Evolutionary conservation across 2,888 invertebrate genomes (phyloP), one percentile per base, ranked within the genome.

Genomic region (Andricus quercusramuli): DNA sequence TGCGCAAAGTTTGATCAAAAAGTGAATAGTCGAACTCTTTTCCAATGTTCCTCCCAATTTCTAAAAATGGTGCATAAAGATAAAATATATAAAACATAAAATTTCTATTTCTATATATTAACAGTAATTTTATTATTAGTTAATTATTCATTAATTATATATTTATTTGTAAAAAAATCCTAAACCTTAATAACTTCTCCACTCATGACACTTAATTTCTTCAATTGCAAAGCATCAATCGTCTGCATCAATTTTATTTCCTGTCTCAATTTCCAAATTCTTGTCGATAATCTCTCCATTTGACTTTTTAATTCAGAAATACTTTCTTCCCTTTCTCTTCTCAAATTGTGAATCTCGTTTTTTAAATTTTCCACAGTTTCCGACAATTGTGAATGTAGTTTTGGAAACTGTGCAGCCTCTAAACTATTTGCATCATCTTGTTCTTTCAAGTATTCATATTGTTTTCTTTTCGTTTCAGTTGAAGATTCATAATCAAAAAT

Each of bases 1-100:
- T 74, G 94, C 93, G 85, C 96, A 97, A 78, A 96, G 94, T 59
- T 94, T 93, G 0, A 94, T 93, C 80, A 96, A 90, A 85, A 95
- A 95, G 47, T 94, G 88, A n/a, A 96, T 92, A 29, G 94, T 94
- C 82, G 94, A 93, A 8, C 96, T 94, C 88, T 95, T 96, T 37
- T 93, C 93, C 59, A 93, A 92, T 1, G 94, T 90, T n/a, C 92
- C 92, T 86, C 88, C 84, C 64, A 93, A 84, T 78, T 90, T 83
- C 89, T 92, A 70, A 17, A 85, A 82, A 76, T 68, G 25, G 22
- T 47, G 20, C 15, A 13, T 44, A 22, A 59, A 59, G 8, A n/a
- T n/a, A 22, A 8, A 59, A 22, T 13, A 13, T 22, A 22, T 11
- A 2, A n/a, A n/a, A 11, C n/a, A n/a, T 11, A 29, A 32, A 22